These are phyloP conservation scores for Heliothis subflexa DNA, from an alignment of 1,140 invertebrate genomes.

Conservation along the genomic window DNA sequence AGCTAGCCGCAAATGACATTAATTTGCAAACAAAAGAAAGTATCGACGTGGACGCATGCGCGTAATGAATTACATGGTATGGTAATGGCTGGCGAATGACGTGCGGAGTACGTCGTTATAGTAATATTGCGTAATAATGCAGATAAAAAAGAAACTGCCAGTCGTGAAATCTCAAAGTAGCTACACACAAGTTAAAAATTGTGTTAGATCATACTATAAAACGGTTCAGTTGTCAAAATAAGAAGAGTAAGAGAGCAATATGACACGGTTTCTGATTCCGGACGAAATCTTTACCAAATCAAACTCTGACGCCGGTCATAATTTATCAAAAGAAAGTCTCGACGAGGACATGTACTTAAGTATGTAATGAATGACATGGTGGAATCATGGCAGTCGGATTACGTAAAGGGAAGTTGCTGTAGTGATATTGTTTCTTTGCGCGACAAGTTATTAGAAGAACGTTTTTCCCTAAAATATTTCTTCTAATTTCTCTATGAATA, in stretches of 20 bases:
- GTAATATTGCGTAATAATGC: slow-evolving; percentile 1
- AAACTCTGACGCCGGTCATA: background rate
- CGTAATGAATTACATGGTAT: background rate
- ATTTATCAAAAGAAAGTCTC: slow-evolving; percentile 14
- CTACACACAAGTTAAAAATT: too few relatives aligned
- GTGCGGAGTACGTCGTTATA: background rate
- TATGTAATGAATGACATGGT: slow-evolving; percentile 1
- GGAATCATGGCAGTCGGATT: background rate
- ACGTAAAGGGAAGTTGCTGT: background rate
- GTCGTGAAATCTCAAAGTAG: background rate
- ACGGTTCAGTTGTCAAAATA: too few relatives aligned
- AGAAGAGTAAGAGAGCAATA: too few relatives aligned
- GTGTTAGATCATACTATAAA: too few relatives aligned
- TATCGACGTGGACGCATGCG: background rate
- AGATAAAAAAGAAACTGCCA: background rate
- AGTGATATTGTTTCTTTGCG: background rate
- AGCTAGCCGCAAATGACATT: background rate
- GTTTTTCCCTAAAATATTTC: too few relatives aligned
- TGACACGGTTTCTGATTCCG: too few relatives aligned
- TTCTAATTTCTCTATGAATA: too few relatives aligned
- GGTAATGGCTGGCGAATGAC: slow-evolving; percentile 8
- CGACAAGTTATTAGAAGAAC: background rate
- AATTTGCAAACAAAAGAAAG: slow-evolving; percentile 16
- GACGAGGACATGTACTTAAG: background rate
- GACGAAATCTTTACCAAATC: too few relatives aligned